These are phyloP conservation scores for Chelonoidis abingdonii DNA, from an alignment of 2,113 vertebrate species.

Conservation along the genomic window DNA sequence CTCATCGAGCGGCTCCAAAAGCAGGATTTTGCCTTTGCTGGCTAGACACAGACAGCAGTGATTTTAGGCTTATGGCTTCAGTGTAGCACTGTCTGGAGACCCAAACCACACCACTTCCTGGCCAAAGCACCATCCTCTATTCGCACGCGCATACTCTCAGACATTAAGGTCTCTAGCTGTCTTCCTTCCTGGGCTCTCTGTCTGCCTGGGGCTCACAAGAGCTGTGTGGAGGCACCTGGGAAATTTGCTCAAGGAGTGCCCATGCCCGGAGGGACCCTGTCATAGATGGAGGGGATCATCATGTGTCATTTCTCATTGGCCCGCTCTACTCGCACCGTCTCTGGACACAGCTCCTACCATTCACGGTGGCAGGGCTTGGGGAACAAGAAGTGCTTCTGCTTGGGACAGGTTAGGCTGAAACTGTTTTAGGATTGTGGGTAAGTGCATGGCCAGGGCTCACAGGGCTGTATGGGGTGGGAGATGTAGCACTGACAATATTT, in stretches of 20 bases:
- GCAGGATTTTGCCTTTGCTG: rapidly evolving
- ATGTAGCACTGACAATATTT: background rate
- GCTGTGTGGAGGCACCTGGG: background rate
- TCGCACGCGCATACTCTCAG: rapidly evolving
- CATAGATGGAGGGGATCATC: background rate
- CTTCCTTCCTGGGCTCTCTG: background rate
- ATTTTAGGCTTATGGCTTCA: rapidly evolving
- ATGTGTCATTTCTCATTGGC: background rate
- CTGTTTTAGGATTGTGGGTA: background rate
- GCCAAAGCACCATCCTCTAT: background rate
- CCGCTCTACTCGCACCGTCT: too few species aligned
- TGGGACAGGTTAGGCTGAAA: background rate
- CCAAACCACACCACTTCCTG: background rate
- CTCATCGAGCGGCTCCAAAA: rapidly evolving
- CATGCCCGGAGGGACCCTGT: background rate
- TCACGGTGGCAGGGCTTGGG: rapidly evolving
- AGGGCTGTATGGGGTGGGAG: background rate
- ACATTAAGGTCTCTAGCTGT: rapidly evolving
- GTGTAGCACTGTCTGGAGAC: background rate
- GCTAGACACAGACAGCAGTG: background rate
- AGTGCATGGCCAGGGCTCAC: background rate
- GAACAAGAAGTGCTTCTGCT: rapidly evolving
- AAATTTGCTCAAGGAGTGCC: background rate
- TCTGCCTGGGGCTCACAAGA: background rate
- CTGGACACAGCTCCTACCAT: rapidly evolving